A percentile compares a stretch with the other conserved stretches of the same genome.
phyloP scores from a whole-genome alignment of 2,113 vertebrate species.

The Rhinolophus ferrumequinum region DNA sequence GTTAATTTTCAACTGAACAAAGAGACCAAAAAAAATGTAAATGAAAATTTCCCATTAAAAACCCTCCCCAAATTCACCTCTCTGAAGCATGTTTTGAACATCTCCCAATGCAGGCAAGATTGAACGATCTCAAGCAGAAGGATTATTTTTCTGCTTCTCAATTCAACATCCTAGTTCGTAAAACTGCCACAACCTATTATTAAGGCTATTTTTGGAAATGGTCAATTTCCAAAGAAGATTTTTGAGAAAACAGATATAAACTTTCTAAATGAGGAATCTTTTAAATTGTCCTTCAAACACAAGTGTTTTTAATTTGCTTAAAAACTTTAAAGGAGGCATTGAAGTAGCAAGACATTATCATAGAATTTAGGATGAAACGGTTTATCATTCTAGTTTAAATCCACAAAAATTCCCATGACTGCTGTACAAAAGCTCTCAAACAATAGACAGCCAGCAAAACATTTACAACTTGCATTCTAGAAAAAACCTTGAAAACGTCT shows the following conservation, averaged over 20 bases:
- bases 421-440: background rate
- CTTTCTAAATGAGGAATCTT: background rate
- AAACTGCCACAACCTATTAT: background rate
- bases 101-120: background rate
- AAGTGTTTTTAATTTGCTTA: background rate
- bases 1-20: background rate
- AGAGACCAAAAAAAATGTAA: conserved; percentile 28
- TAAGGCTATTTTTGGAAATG: background rate
- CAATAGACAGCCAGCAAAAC: background rate
- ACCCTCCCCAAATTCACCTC: background rate
- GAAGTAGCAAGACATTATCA: background rate
- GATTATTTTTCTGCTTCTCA: background rate
- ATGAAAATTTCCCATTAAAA: background rate
- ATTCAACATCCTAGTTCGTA: background rate
- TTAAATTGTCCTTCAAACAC: background rate
- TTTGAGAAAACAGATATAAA: background rate
- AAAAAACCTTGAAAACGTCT: background rate
- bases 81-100: background rate
- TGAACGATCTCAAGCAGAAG: background rate
- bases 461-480: background rate
- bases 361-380: background rate
- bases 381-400: background rate
- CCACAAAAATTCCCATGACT: background rate
- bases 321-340: background rate
- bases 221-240: background rate